phyloP scores from a whole-genome alignment of 2,888 invertebrate genomes.

The Drosophila maculinotata region DNA sequence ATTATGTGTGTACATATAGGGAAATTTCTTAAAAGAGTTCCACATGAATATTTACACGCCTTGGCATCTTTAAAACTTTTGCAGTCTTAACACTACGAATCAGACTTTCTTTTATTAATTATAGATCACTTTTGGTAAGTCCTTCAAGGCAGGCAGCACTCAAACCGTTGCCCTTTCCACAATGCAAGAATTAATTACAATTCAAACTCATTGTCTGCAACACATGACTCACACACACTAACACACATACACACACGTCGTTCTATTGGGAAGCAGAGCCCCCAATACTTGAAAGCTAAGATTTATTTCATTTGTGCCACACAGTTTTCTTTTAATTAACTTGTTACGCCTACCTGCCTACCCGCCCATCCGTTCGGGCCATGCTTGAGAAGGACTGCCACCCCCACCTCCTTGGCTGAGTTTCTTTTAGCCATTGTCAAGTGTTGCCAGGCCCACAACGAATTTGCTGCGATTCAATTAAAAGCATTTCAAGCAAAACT shows the following conservation, averaged over 20 bases:
- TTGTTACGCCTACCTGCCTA: constrained; percentile 53
- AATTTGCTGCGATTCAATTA: constrained; percentile 68
- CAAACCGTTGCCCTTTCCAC: neutral
- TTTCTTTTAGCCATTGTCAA: constrained; percentile 62
- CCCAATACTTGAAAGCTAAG: constrained; percentile 36
- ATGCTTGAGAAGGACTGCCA: neutral
- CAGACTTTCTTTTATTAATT: constrained; percentile 14
- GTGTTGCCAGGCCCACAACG: constrained; percentile 66
- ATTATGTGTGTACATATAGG: no score
- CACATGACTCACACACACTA: constrained; percentile 33
- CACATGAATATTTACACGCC: no score
- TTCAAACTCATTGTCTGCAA: constrained; percentile 63
- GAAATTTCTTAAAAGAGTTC: no score
- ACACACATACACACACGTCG: constrained; percentile 14
- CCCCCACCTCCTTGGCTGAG: constrained; percentile 2
- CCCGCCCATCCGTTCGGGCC: neutral
- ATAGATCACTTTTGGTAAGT: constrained; percentile 3
- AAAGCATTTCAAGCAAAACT: constrained; percentile 62
- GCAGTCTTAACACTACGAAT: no score
- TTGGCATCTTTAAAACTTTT: neutral
- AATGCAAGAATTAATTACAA: constrained; percentile 66
- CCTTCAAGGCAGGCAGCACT: neutral
- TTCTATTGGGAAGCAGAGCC: constrained; percentile 1
- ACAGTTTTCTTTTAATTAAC: constrained; percentile 80
- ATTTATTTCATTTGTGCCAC: constrained; percentile 77